A percentile compares a stretch with the other conserved stretches of the same genome.
phyloP scores from a whole-genome alignment of 92 coral and sea anemone genomes.

The Pocillopora grandis region DNA sequence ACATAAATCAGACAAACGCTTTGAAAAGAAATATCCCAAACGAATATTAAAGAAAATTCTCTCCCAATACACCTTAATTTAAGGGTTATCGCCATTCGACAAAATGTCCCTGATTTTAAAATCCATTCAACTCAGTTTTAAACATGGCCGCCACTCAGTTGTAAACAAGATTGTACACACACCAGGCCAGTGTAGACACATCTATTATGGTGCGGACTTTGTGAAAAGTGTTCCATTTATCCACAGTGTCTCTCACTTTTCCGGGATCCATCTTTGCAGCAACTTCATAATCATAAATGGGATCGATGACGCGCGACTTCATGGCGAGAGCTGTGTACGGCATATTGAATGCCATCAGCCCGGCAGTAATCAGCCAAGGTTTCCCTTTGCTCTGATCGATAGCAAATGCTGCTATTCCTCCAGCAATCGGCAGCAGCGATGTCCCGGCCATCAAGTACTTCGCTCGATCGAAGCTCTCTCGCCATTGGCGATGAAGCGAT shows the following conservation, averaged over 20 bases:
- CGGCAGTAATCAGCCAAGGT: constrained; percentile 60
- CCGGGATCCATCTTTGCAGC: constrained; percentile 58
- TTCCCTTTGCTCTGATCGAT: constrained; percentile 56
- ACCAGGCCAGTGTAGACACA: constrained; percentile 52
- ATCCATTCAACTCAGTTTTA: not conserved
- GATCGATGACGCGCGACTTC: constrained; percentile 58
- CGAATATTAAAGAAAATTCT: too few species aligned
- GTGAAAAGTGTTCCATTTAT: constrained; percentile 58
- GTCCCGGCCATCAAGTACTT: constrained; percentile 61
- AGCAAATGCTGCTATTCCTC: constrained; percentile 54
- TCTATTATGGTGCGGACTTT: constrained; percentile 59
- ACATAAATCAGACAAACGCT: too few species aligned
- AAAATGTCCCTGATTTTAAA: too few species aligned
- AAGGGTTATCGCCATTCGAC: too few species aligned
- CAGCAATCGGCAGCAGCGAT: constrained; percentile 58
- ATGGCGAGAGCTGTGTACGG: constrained; percentile 59
- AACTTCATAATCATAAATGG: constrained; percentile 56
- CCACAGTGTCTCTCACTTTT: constrained; percentile 56
- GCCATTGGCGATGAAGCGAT: constrained; percentile 58
- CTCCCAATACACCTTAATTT: too few species aligned
- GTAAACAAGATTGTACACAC: constrained; percentile 58
- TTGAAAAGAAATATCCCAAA: too few species aligned
- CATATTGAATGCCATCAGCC: constrained; percentile 45
- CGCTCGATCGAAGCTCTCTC: constrained; percentile 63
- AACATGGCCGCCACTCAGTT: constrained; percentile 1